Conservation (phyloP, 2,113 vertebrate genomes). For the Collichthys lucidus region DNA sequence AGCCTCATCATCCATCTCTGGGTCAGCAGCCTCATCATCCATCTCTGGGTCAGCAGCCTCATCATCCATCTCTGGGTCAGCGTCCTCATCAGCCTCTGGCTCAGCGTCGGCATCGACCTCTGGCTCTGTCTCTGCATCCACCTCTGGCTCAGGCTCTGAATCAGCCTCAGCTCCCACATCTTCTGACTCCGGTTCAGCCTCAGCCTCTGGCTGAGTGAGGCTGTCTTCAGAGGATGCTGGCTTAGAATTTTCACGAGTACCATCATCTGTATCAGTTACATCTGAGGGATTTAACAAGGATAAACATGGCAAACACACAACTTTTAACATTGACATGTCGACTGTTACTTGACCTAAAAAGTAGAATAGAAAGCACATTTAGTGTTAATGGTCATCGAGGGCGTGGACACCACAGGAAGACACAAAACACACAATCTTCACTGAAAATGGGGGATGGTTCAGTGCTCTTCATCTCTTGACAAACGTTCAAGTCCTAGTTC, state of each 20-base stretch:
- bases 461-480: slow-evolving; percentile 75
- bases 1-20: slow-evolving; percentile 55
- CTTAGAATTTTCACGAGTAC: slow-evolving; percentile 99
- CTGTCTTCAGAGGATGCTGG: slow-evolving; percentile 94
- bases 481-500: slow-evolving; percentile 41
- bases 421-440: slow-evolving; percentile 95
- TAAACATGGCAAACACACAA: slow-evolving; percentile 98
- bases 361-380: slow-evolving; percentile 95
- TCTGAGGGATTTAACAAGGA: slow-evolving; percentile 99
- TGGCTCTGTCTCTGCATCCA: neutral
- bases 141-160: slow-evolving; percentile 52
- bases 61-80: slow-evolving; percentile 73
- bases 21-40: slow-evolving; percentile 56
- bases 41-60: slow-evolving; percentile 44
- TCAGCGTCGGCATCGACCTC: slow-evolving; percentile 63
- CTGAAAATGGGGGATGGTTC: slow-evolving; percentile 63
- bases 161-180: slow-evolving; percentile 58
- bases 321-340: slow-evolving; percentile 97
- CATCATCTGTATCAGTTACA: slow-evolving; percentile 99
- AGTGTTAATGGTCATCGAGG: slow-evolving; percentile 94
- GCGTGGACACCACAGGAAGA: slow-evolving; percentile 92
- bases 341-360: slow-evolving; percentile 95
- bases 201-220: slow-evolving; percentile 83
- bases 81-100: slow-evolving; percentile 65
- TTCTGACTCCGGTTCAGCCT: slow-evolving; percentile 76